Evolutionary conservation across 2,113 vertebrate genomes (phyloP), one percentile per base, ranked within the genome.

Genomic region (Callaeas wilsoni): DNA sequence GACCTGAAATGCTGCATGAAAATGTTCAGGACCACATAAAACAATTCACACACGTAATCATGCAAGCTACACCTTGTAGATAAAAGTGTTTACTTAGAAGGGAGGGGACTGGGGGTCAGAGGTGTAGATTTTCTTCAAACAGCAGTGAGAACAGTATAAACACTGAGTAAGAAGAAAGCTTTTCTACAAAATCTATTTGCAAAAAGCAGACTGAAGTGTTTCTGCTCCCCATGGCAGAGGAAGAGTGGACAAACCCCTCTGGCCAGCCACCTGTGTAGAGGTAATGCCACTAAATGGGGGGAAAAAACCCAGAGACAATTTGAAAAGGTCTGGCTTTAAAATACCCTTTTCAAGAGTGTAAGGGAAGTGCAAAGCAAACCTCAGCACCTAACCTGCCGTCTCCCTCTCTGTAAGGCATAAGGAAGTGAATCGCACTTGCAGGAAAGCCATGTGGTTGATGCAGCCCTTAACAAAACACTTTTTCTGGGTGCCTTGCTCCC

Each of bases 11-110:
- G 57, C 76, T 57, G 52, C 53, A 80, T 22, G 16, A 67, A 68
- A 70, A 62, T 8, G 6, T 85, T 83, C 63, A 53, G 50, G 37
- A 67, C 18, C 9, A 27, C 6, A 15, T 37, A 35, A 13, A 76
- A 13, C 10, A 82, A 62, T 47, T 71, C 52, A 30, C 5, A 49
- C 33, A 64, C 7, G 27, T 8, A 73, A 39, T 12, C 0, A 0
- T 15, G 6, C 39, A 56, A 91, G 29, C 20, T 59, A 68, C 6
- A 17, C 23, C 30, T 89, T 87, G 39, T 46, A 93, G 30, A 37
- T 46, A 55, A 52, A 93, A 73, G 52, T 29, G 7, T 33, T 62
- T 59, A 13, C 41, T 80, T 50, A 87, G 23, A 59, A 80, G 49
- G 37, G 6, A 11, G 6, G 3, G 6, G 23, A 6, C 5, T 49